phyloP scores from a whole-genome alignment of 2,888 invertebrate genomes.

The Drosophila helvetica region DNA sequence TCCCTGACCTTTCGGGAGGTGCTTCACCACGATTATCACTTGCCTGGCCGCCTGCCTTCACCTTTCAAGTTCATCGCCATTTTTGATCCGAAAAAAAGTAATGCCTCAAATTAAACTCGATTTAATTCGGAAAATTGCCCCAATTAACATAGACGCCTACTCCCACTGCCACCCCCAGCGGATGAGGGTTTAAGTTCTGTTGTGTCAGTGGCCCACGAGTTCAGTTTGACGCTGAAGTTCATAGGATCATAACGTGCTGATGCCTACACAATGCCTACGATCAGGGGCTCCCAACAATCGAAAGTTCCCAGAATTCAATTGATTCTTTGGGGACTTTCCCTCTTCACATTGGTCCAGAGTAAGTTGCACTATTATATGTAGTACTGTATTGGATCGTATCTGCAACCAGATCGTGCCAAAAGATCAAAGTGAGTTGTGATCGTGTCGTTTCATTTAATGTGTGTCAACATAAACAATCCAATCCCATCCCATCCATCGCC shows the following conservation, averaged over 20 bases:
- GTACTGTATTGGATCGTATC: slow-evolving; percentile 2
- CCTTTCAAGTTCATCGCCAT: slow-evolving; percentile 54
- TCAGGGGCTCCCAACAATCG: not conserved
- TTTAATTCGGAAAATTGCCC: slow-evolving; percentile 41
- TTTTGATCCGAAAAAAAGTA: slow-evolving; percentile 13
- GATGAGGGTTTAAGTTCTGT: slow-evolving; percentile 35
- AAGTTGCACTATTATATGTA: slow-evolving; percentile 14
- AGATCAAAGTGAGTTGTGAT: slow-evolving; percentile 43
- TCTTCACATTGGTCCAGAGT: slow-evolving; percentile 6
- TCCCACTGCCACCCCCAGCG: slow-evolving; percentile 7
- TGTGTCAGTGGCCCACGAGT: slow-evolving; percentile 38
- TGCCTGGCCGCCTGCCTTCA: slow-evolving; percentile 28
- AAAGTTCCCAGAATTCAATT: not conserved
- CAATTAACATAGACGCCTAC: slow-evolving; percentile 34
- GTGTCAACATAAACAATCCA: slow-evolving; percentile 56
- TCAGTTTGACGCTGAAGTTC: slow-evolving; percentile 32
- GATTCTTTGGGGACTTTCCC: not conserved
- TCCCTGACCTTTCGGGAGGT: slow-evolving; percentile 5
- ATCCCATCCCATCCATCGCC: slow-evolving; percentile 2
- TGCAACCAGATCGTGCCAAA: slow-evolving; percentile 25
- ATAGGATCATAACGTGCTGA: slow-evolving; percentile 9
- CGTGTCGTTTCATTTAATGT: slow-evolving; percentile 37
- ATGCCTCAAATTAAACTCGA: slow-evolving; percentile 25
- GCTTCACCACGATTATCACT: slow-evolving; percentile 39
- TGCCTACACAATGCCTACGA: slow-evolving; percentile 21